Base-by-base conservation (phyloP, 1,140 invertebrate genomes). In the Brachionus rotundiformis region DNA sequence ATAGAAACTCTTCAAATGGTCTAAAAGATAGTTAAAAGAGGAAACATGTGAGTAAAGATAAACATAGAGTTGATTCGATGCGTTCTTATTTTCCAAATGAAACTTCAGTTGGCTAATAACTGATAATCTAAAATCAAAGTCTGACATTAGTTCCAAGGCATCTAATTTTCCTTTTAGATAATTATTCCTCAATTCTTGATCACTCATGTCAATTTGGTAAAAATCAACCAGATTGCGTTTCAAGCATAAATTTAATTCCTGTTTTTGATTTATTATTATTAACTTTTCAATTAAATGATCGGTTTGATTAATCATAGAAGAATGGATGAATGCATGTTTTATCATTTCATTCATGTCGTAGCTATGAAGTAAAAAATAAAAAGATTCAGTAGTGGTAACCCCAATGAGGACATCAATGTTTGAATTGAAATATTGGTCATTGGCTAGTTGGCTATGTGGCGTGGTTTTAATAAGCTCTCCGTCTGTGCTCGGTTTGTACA, bases 21-120 rank as follows among this genome's bases (percentile, higher is more conserved):
- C 76, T 8, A 79, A 13, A 11, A 79, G 23, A n/a, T 79, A 79
- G 27, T 79, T 79, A 63, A 79, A 63, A 33, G 76, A 79, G 6
- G 76, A 54, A 13, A 16, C 25, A 13, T 79, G 76, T 16, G 76
- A 33, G 47, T 59, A 79, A 5, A 25, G 8, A 31, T 79, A 79
- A 13, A 16, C 47, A 31, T 59, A 79, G 1, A 73, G 11, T 73
- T 73, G 44, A 44, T 25, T 73, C 23, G 68, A 19, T 1, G 16
- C 29, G 4, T 63, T 54, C 6, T 31, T 63, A 11, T n/a, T n/a
- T n/a, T 63, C 36, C 31, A 79, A 63, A 73, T 73, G 41, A 44
- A 27, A 8, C 41, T 73, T 73, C 47, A 79, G 13, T 41, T 79
- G 76, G 27, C 47, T 54, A 59, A 79, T 59, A 19, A 79, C 19